phyloP scores from a whole-genome alignment of 2,888 invertebrate genomes.

The Ommatoiulus sabulosus region DNA sequence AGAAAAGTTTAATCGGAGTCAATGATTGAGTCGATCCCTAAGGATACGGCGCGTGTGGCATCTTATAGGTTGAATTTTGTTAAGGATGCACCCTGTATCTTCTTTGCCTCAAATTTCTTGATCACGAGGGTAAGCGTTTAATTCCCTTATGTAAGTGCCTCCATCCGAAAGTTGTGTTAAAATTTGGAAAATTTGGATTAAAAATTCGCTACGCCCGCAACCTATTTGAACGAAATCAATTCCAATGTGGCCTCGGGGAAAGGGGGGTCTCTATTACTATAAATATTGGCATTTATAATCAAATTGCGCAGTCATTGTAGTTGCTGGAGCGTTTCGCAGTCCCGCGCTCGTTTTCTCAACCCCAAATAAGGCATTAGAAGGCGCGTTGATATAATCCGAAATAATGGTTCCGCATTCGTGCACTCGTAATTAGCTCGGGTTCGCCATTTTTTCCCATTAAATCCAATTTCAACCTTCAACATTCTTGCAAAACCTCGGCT shows the following conservation, averaged over 20 bases:
- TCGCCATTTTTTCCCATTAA: constrained; percentile 33
- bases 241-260: neutral
- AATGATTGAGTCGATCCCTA: no score
- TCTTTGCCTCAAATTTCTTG: no score
- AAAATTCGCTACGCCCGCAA: neutral
- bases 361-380: constrained; percentile 18
- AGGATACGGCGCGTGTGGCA: no score
- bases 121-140: no score
- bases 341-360: neutral
- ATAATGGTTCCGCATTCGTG: constrained; percentile 43
- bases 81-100: no score
- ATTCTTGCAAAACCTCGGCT: neutral
- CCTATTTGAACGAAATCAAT: constrained; percentile 7
- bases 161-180: neutral
- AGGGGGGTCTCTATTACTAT: neutral
- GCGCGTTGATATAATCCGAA: constrained; percentile 17
- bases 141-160: no score
- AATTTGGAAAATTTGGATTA: neutral
- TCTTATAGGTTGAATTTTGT: no score
- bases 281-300: constrained; percentile 35
- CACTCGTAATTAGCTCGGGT: constrained; percentile 19
- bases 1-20: no score
- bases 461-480: constrained; percentile 9
- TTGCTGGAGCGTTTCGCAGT: constrained; percentile 13
- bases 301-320: constrained; percentile 34